Evolutionary conservation across 2,888 invertebrate species (phyloP).

Genomic region (Furcula furcula): DNA sequence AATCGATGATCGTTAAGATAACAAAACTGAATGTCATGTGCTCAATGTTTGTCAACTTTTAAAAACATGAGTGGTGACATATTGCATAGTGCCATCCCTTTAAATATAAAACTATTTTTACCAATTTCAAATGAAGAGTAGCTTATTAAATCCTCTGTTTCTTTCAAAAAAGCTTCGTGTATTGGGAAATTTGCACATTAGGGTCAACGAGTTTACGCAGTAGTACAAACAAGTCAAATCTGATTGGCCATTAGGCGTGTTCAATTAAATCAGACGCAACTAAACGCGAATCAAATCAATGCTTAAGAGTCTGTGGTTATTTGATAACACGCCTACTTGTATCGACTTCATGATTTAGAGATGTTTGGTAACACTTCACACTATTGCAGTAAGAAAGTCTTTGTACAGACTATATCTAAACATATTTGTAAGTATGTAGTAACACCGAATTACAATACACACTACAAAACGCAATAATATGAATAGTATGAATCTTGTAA

Average conservation of each 20-base stretch:
- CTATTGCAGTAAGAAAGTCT: constrained; percentile 21
- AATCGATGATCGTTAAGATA: constrained; percentile 25
- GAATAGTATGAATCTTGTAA: too few relatives aligned
- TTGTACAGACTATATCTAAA: constrained; percentile 2
- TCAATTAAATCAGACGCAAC: constrained; percentile 42
- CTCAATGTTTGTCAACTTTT: constrained; percentile 5
- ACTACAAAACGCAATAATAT: too few relatives aligned
- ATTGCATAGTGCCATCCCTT: background rate
- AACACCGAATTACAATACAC: too few relatives aligned
- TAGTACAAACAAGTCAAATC: background rate
- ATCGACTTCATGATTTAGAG: constrained; percentile 34
- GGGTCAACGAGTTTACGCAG: background rate
- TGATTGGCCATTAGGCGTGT: constrained; percentile 20
- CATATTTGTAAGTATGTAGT: too few relatives aligned
- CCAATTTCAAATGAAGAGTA: too few relatives aligned
- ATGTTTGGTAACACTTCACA: constrained; percentile 39
- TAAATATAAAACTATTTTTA: background rate
- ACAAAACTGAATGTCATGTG: constrained; percentile 17
- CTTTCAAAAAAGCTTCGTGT: too few relatives aligned
- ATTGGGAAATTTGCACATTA: too few relatives aligned
- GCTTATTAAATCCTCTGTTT: too few relatives aligned
- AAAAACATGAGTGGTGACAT: background rate
- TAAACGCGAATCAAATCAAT: constrained; percentile 47
- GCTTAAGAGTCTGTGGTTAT: constrained; percentile 45
- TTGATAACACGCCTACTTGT: constrained; percentile 47